Evolutionary conservation across 2,888 invertebrate genomes (phyloP).

Genomic region (Drosophila gaucha): DNA sequence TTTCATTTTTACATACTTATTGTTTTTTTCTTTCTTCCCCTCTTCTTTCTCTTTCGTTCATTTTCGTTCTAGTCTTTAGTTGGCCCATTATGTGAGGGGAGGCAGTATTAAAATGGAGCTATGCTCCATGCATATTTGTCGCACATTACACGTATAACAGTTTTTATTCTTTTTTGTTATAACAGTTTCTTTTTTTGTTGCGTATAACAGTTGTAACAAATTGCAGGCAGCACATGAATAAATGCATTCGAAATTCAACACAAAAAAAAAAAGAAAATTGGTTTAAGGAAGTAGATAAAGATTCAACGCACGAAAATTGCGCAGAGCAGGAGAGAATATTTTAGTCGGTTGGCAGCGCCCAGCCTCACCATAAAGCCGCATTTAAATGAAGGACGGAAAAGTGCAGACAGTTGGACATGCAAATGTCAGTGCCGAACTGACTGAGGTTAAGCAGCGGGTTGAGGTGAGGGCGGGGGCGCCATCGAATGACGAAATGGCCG

Average conservation of each 20-base stretch:
- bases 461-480: constrained; percentile 5
- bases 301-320: constrained; percentile 54
- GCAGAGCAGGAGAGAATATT: constrained; percentile 45
- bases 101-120: constrained; percentile 50
- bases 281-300: constrained; percentile 8
- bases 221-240: constrained; percentile 69
- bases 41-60: constrained; percentile 13
- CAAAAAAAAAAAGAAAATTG: constrained; percentile 7
- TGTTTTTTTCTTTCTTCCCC: constrained; percentile 16
- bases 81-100: constrained; percentile 61
- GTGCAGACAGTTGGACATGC: constrained; percentile 71
- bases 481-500: constrained; percentile 76
- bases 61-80: constrained; percentile 61
- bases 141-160: constrained; percentile 19
- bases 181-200: too few relatives aligned
- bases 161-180: too few relatives aligned
- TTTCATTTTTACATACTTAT: constrained; percentile 76
- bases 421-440: constrained; percentile 63
- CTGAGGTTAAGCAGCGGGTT: constrained; percentile 25
- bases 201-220: constrained; percentile 42
- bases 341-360: constrained; percentile 35
- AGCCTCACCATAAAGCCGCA: constrained; percentile 50
- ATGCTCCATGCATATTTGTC: constrained; percentile 34
- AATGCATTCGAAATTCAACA: constrained; percentile 61
- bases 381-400: constrained; percentile 68